Base-by-base conservation (phyloP, 1,140 invertebrate genomes). In the Drosophila oshimai region DNA sequence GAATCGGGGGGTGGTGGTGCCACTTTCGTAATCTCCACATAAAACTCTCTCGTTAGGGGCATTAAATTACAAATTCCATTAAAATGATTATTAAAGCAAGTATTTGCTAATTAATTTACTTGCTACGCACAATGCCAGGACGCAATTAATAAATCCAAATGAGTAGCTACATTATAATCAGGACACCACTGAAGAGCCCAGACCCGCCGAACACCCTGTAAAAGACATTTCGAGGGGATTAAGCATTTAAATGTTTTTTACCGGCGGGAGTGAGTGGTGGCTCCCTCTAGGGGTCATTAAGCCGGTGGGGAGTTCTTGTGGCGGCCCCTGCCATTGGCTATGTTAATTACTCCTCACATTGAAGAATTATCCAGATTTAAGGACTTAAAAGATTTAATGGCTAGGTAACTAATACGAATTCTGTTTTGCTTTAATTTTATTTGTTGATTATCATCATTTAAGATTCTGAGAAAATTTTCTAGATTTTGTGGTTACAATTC, bases 51-150 rank as follows among this genome's bases (percentile, higher is more conserved):
- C 86, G 67, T 89, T 89, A 89, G 86, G 36, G 86, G 86, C 86
- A 89, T 89, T 89, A 89, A 86, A 89, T 89, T 89, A 89, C 86
- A 89, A 89, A 89, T 89, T 89, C 86, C 86, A 89, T 89, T 89
- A 89, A 86, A 89, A 84, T 89, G 74, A 89, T 89, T 89, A 89
- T 89, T 80, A 84, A 79, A 62, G 76, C 74, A 81, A 86, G 80
- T 89, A 86, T 89, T 86, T 72, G 86, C 80, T 89, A 89, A 89
- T 89, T 89, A 89, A 89, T 89, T 89, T 89, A 89, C 86, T 81
- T 62, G 69, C 76, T 80, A 80, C 73, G 64, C 80, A 86, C 80
- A 86, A 65, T 64, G 80, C 46, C 62, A 37, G 76, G 53, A 71
- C 60, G 74, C 83, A 88, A 88, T 88, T 88, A 88, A 88, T 88